Percentiles rank a stretch among this genome's conserved stretches.
Conservation (phyloP, 2,797 vertebrate species). For the Ibycter americanus region DNA sequence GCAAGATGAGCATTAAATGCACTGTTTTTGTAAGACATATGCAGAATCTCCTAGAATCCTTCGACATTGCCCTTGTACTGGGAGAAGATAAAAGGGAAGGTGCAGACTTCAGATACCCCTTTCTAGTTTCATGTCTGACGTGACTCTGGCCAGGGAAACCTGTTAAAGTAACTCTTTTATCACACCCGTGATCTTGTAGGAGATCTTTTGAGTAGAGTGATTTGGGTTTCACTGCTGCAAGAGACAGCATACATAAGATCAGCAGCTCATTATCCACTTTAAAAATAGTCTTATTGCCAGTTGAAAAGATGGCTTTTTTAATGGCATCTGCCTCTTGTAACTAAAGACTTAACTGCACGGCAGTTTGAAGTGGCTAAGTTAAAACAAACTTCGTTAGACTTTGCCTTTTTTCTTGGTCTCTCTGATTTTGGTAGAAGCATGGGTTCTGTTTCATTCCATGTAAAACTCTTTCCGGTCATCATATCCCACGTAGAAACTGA, state of each 20-base stretch:
- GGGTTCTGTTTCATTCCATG: neutral
- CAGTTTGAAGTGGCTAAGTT: neutral
- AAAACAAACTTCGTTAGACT: neutral
- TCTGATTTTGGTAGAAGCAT: neutral
- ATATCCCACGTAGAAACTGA: neutral
- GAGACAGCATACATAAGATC: neutral
- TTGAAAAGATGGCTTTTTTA: neutral
- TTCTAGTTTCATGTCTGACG: neutral
- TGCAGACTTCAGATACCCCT: neutral
- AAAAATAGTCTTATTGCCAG: neutral
- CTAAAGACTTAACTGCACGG: neutral
- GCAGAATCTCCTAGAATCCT: neutral
- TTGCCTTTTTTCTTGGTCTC: neutral
- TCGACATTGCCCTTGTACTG: neutral
- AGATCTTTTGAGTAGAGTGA: neutral
- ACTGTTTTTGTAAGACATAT: neutral
- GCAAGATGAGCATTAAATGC: neutral
- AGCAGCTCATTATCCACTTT: neutral
- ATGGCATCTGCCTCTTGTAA: neutral
- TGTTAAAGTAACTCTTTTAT: neutral
- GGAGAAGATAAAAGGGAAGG: neutral
- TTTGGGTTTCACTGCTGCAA: neutral
- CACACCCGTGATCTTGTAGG: neutral
- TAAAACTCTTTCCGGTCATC: neutral
- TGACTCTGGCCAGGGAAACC: neutral